These are phyloP conservation scores for Macaria notata DNA, from an alignment of 2,888 invertebrate species.

Conservation along the genomic window DNA sequence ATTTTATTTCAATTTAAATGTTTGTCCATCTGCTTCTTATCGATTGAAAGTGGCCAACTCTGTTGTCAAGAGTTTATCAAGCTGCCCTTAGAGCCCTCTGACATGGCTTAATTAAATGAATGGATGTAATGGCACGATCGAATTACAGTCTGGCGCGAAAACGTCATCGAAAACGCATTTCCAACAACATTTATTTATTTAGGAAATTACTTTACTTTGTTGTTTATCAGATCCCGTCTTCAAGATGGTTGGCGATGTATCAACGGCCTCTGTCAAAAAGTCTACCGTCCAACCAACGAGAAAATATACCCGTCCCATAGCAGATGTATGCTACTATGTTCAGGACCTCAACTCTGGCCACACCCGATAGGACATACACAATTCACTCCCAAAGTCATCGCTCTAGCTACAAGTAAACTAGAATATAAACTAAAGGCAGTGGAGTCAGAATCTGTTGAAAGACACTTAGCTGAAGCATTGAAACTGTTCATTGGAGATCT, in stretches of 20 bases:
- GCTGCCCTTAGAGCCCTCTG: no score
- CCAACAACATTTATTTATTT: no score
- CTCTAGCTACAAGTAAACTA: constrained; percentile 78
- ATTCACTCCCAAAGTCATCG: constrained; percentile 82
- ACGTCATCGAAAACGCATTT: no score
- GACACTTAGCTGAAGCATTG: constrained; percentile 67
- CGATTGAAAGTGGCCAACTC: no score
- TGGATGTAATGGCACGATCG: no score
- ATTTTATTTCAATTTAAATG: no score
- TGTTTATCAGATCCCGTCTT: constrained; percentile 29
- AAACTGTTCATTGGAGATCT: constrained; percentile 74
- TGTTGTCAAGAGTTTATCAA: no score
- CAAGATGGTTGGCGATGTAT: constrained; percentile 47
- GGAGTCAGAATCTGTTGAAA: constrained; percentile 55
- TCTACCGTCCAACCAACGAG: constrained; percentile 39
- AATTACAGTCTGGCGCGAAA: no score
- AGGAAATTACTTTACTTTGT: no score
- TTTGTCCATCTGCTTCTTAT: no score
- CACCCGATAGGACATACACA: constrained; percentile 86
- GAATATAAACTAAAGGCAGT: constrained; percentile 69
- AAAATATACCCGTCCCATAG: constrained; percentile 73
- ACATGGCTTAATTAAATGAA: no score
- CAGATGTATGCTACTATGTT: constrained; percentile 88
- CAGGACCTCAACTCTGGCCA: constrained; percentile 88
- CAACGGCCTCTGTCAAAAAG: constrained; percentile 53